Evolutionary conservation across 2,888 invertebrate genomes (phyloP), one percentile per base, ranked within the genome.

Genomic region (Ophraella communa): DNA sequence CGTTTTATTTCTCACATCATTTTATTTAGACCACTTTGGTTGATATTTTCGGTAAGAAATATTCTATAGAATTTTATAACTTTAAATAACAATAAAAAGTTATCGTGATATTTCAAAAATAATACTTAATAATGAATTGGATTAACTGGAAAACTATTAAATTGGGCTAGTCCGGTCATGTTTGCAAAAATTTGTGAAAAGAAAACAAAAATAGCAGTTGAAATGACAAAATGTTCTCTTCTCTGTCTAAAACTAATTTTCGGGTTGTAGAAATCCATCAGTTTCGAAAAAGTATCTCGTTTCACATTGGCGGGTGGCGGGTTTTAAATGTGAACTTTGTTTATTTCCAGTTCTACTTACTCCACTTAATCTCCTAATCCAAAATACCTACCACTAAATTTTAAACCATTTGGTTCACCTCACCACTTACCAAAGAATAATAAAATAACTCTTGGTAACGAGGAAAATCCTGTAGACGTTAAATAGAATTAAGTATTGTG

Each of bases 151-250:
- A 27, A 27, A 11, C 2, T 11, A 17, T 35, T 3, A 14, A 14
- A 39, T 7, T 14, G 4, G 14, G 14, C 2, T 4, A 39, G 39
- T 49, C 49, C 35, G 54, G 11, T 11, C 35, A 35, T 54, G 54
- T 39, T 14, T 4, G 8, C 14, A 14, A 14, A 39, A 39, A 39
- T 39, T 39, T 39, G 39, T 45, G 45, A 17, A 44, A 33, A 58
- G 33, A 23, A 17, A 30, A 49, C 58, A 17, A 58, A 58, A 58
- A 58, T 58, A 58, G 47, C 58, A 21, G 47, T 47, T 58, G 20
- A 47, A 58, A 35, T 58, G 58, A 58, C 58, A 58, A 33, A 58
- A 58, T 58, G 58, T 49, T 58, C 58, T 58, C 49, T 49, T 30
- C 30, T 44, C 23, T 56, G 47, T 23, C 49, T 35, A 27, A 49